Conservation (phyloP, 2,113 vertebrate species). For the Gobius niger region DNA sequence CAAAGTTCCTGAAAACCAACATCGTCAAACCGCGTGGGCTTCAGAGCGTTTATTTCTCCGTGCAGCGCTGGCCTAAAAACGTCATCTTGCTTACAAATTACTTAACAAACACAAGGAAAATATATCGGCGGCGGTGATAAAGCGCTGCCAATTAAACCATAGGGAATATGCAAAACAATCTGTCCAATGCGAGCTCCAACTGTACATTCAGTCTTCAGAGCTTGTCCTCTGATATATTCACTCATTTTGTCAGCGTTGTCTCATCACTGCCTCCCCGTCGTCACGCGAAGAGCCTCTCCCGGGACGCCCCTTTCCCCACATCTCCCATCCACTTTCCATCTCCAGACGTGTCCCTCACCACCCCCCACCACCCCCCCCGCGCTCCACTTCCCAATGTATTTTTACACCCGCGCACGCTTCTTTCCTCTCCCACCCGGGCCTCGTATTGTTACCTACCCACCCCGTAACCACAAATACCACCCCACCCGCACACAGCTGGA, state of each 20-base stretch:
- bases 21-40: too few relatives aligned
- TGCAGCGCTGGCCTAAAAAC: background rate
- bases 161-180: background rate
- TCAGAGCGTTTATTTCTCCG: background rate
- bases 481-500: slow-evolving; percentile 50
- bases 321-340: slow-evolving; percentile 14
- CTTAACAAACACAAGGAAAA: background rate
- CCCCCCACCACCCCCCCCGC: slow-evolving; percentile 3
- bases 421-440: slow-evolving; percentile 20
- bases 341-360: slow-evolving; percentile 1
- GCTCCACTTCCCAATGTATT: slow-evolving; percentile 37
- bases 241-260: slow-evolving; percentile 13
- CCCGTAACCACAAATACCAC: background rate
- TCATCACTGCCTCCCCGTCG: slow-evolving; percentile 16
- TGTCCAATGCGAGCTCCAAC: background rate
- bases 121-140: background rate
- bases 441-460: slow-evolving; percentile 8
- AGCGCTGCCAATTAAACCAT: background rate
- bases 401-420: slow-evolving; percentile 12
- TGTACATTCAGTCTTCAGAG: background rate
- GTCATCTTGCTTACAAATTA: background rate
- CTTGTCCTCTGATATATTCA: background rate
- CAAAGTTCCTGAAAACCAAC: too few relatives aligned
- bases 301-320: slow-evolving; percentile 8
- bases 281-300: slow-evolving; percentile 19